These are phyloP conservation scores for Tribolium castaneum DNA, from an alignment of 1,140 invertebrate species.

Conservation along the genomic window DNA sequence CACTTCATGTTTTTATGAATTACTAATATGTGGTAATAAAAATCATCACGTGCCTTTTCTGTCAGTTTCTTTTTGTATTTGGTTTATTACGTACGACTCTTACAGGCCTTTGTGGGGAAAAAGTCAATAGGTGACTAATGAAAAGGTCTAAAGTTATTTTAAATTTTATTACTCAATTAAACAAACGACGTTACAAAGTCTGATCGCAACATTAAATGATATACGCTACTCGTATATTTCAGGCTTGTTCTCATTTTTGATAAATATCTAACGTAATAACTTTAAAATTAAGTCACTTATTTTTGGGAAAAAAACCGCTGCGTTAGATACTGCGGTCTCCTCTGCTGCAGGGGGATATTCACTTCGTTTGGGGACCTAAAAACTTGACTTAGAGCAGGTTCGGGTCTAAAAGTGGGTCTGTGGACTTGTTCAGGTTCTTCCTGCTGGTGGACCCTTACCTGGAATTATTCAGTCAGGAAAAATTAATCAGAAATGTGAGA, in stretches of 20 bases:
- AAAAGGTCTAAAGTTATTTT: not conserved
- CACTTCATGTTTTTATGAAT: too few species aligned
- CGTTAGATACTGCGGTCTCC: conserved; percentile 68
- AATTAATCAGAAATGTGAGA: not conserved
- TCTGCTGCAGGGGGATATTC: conserved; percentile 84
- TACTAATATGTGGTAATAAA: too few species aligned
- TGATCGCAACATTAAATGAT: not conserved
- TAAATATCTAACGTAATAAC: conserved; percentile 12
- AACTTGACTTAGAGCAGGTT: conserved; percentile 70
- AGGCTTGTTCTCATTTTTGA: conserved; percentile 15
- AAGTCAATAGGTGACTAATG: not conserved
- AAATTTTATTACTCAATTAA: not conserved
- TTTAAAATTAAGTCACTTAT: not conserved
- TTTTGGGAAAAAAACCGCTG: conserved; percentile 49
- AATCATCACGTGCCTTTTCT: too few species aligned
- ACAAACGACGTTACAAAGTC: not conserved
- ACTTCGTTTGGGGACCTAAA: conserved; percentile 87
- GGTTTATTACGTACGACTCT: too few species aligned
- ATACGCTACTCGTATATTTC: not conserved
- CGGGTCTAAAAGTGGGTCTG: conserved; percentile 59
- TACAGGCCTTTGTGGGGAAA: not conserved
- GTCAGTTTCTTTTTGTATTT: too few species aligned
- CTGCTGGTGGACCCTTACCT: conserved; percentile 60
- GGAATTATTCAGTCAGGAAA: conserved; percentile 22
- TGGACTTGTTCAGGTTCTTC: conserved; percentile 43